These are phyloP conservation scores for Halichoeres trimaculatus DNA, from an alignment of 2,113 vertebrate genomes.

Conservation along the genomic window DNA sequence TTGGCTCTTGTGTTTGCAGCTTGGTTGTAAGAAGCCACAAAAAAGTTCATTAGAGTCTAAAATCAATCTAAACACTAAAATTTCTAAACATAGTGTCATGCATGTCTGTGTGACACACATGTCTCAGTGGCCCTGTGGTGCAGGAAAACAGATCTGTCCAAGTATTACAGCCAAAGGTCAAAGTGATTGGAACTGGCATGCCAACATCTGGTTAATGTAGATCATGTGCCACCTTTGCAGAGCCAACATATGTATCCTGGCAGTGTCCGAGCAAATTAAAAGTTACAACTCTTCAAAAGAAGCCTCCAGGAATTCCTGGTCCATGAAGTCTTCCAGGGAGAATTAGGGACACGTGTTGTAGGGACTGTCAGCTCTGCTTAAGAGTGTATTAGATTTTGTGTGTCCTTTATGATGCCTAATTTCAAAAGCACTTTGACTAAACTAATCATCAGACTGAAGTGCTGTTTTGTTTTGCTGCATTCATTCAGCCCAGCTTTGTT, in stretches of 20 bases:
- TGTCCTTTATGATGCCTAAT: not conserved
- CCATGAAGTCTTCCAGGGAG: constrained; percentile 25
- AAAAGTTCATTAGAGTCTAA: too few relatives aligned
- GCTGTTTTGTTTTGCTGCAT: not conserved
- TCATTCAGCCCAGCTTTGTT: not conserved
- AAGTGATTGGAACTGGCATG: constrained; percentile 61
- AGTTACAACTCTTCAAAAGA: constrained; percentile 40
- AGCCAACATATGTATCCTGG: constrained; percentile 36
- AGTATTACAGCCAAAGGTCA: constrained; percentile 47
- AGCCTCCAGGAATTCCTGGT: constrained; percentile 16
- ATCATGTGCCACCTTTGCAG: constrained; percentile 46
- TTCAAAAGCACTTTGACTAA: constrained; percentile 2
- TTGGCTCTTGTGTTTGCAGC: not conserved
- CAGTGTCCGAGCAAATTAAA: constrained; percentile 50
- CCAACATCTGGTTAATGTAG: constrained; percentile 65
- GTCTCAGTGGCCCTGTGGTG: not conserved
- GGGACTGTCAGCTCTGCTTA: not conserved
- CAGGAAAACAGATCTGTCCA: constrained; percentile 27
- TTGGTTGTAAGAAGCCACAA: not conserved
- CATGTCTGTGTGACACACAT: not conserved
- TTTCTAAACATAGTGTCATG: not conserved
- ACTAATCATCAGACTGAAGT: not conserved
- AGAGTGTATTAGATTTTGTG: constrained; percentile 9
- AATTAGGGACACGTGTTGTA: constrained; percentile 18
- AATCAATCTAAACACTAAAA: not conserved